Evolutionary conservation across 2,797 vertebrate species (phyloP), one percentile per base, ranked within the genome.

Genomic region (Cynodonichthys magdalenae): DNA sequence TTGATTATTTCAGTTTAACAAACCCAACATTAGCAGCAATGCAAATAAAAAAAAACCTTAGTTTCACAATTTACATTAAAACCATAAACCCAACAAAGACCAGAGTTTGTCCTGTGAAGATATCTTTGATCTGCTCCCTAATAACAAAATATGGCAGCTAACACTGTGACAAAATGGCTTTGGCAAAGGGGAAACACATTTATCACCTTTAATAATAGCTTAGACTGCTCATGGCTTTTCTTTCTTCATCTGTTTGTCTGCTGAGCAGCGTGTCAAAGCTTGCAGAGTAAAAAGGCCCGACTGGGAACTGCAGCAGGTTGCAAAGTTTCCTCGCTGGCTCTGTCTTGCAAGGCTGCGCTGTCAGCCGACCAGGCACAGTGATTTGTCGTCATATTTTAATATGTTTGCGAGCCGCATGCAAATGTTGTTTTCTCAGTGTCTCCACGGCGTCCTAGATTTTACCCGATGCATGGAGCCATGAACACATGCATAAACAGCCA

Each of bases 301-400:
- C 80, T 75, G 76, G 77, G 81, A 88, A 59, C 66, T 31, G 75
- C 64, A 31, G 86, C 83, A 74, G 74, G 86, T 77, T 86, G 75
- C 65, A 82, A 6, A 77, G 88, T 87, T 84, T 79, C 75, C 69
- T 69, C 10, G 79, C 80, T 79, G 27, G 74, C 84, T 90, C 71
- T 75, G 61, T 24, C 24, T 24, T 66, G 74, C 75, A 76, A 12
- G 85, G 76, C 82, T 53, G 71, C 6, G 56, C 87, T 89, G 87
- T 89, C 90, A 90, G 77, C 71, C 18, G 76, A 79, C 80, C 77
- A 85, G 84, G 87, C 80, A 71, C 71, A 81, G 89, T 80, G 61
- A 92, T 93, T 90, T 91, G 89, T 92, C 90, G 90, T 92, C 88
- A 92, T 92, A 91, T 88, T 90, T 89, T 90, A 88, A 90, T 92